Base-by-base conservation (phyloP, 2,888 invertebrate genomes). In the Spialia ferax region DNA sequence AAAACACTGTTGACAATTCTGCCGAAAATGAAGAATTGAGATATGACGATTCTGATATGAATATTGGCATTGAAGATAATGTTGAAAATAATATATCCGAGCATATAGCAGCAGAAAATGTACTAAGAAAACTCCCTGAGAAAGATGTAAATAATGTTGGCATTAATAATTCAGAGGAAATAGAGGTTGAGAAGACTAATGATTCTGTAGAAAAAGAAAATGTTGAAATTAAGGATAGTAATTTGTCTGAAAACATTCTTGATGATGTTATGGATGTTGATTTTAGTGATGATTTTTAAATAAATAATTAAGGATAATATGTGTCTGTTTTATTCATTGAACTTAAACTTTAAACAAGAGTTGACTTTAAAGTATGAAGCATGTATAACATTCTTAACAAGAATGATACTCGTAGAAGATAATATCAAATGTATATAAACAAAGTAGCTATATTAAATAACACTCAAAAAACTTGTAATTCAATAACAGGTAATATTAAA, bases 251-350 rank as follows among this genome's bases (percentile, higher is more conserved):
- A 56, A 60, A 70, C 62, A 60, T 66, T 57, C 63, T 68, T 15
- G 69, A 64, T 22, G 60, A 71, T 68, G 60, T 42, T 1, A 91
- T 92, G 90, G 90, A 91, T 77, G 79, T 91, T 13, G 91, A 92
- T 77, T 92, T 92, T 69, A 80, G 73, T 80, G 89, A 89, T 45
- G 90, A 89, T 18, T 91, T 88, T 76, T 91, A 77, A 73, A 11
- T 38, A 18, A 59, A 61, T 59, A 35, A 15, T 13, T 50, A 22
- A 50, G 50, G 7, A 5, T 50, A 22, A 22, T 42, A 42, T 15
- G n/a, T n/a, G 0, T 38, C 5, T n/a, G 38, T n/a, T 38, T 38
- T n/a, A 5, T 11, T 38, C n/a, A 38, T n/a, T 38, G 35, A n/a
- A n/a, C n/a, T n/a, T n/a, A n/a, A n/a, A n/a, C n/a, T n/a, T n/a